Evolutionary conservation across 2,888 invertebrate species (phyloP).

Genomic region (Chymomyza caudatula): DNA sequence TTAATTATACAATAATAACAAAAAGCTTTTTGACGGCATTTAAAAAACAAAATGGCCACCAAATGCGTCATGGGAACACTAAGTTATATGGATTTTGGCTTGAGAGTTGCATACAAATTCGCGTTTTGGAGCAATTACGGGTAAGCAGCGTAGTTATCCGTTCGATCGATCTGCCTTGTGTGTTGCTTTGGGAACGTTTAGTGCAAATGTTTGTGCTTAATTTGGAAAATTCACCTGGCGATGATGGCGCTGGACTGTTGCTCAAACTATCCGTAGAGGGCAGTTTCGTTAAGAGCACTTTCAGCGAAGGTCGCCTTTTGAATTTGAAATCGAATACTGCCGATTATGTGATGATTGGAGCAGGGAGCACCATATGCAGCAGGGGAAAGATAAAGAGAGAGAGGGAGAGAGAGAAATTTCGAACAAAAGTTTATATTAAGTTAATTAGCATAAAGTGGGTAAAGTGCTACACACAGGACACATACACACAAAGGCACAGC

Average conservation of each 20-base stretch:
- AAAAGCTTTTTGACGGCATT: not conserved
- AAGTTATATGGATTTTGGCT: slow-evolving; percentile 6
- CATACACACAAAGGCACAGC: slow-evolving; percentile 13
- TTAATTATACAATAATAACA: not conserved
- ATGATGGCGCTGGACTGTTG: slow-evolving; percentile 81
- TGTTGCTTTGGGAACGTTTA: not conserved
- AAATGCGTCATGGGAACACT: slow-evolving; percentile 34
- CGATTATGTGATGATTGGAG: slow-evolving; percentile 6
- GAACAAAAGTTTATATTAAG: slow-evolving; percentile 10
- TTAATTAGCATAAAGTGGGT: slow-evolving; percentile 26
- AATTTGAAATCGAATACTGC: slow-evolving; percentile 77
- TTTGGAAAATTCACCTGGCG: slow-evolving; percentile 79
- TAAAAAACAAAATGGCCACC: slow-evolving; percentile 28
- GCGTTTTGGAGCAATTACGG: slow-evolving; percentile 3
- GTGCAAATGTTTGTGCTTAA: slow-evolving; percentile 31
- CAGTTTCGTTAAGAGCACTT: slow-evolving; percentile 80
- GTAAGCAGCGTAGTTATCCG: not conserved
- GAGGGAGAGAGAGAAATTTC: slow-evolving; percentile 46
- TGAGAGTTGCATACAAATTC: slow-evolving; percentile 51
- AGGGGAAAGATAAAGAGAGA: slow-evolving; percentile 33
- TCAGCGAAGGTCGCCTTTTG: slow-evolving; percentile 78
- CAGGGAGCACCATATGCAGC: slow-evolving; percentile 42
- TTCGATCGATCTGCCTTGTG: not conserved
- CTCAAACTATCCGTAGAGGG: slow-evolving; percentile 81
- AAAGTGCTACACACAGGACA: not conserved